These are phyloP conservation scores for Dicerorhinus sumatrensis DNA, from an alignment of 2,113 vertebrate species.

Conservation along the genomic window DNA sequence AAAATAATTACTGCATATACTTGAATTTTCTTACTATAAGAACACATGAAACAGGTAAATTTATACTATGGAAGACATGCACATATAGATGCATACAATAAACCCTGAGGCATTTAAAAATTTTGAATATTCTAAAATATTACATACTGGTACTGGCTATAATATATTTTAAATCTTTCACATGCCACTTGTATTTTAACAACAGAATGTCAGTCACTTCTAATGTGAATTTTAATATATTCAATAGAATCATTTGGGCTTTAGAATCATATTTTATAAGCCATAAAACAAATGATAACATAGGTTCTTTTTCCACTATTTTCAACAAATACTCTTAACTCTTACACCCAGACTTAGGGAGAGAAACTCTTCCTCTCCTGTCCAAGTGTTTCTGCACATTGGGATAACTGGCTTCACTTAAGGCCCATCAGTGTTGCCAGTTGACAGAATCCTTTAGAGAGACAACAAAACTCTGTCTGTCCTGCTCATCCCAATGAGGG, in stretches of 20 bases:
- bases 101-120: not conserved
- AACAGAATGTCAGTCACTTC: not conserved
- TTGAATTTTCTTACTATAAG: not conserved
- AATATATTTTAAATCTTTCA: constrained; percentile 54
- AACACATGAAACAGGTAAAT: constrained; percentile 3
- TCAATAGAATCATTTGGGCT: constrained; percentile 3
- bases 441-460: not conserved
- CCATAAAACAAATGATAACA: not conserved
- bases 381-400: not conserved
- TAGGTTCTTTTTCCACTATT: not conserved
- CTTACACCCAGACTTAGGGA: not conserved
- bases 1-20: constrained; percentile 28
- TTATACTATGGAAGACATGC: not conserved
- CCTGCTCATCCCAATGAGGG: not conserved
- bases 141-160: not conserved
- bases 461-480: not conserved
- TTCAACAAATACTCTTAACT: not conserved
- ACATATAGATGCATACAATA: not conserved
- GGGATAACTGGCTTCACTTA: not conserved
- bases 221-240: constrained; percentile 5
- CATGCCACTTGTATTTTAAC: constrained; percentile 8
- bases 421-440: not conserved
- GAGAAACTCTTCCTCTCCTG: not conserved
- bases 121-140: constrained; percentile 47
- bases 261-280: constrained; percentile 2